Evolutionary conservation across 2,888 invertebrate genomes (phyloP).

Genomic region (Parapristionchus giblindavisi): DNA sequence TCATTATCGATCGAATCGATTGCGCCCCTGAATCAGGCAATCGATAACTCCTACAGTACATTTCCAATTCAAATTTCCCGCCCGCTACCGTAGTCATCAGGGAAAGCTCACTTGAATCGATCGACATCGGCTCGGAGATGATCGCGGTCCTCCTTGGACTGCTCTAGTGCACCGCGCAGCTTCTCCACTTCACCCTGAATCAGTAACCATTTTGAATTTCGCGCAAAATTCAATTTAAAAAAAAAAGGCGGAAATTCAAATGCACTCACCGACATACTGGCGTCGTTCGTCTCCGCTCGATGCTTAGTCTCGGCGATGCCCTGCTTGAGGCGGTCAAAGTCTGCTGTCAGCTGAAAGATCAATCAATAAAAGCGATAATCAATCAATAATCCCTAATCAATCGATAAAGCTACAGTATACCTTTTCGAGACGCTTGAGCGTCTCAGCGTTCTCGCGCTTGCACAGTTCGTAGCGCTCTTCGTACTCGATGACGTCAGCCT

Average conservation of each 20-base stretch:
- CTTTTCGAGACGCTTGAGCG: slow-evolving; percentile 52
- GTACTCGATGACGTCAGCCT: slow-evolving; percentile 62
- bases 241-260: background rate
- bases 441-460: slow-evolving; percentile 57
- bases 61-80: background rate
- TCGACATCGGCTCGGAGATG: slow-evolving; percentile 51
- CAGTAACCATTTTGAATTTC: background rate
- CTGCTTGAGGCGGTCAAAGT: slow-evolving; percentile 54
- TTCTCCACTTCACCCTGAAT: slow-evolving; percentile 57
- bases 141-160: slow-evolving; percentile 53
- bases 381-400: background rate
- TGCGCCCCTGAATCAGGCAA: slow-evolving; percentile 48
- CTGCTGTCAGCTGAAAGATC: slow-evolving; percentile 38
- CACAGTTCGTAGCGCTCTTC: slow-evolving; percentile 64
- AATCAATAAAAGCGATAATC: background rate
- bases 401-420: slow-evolving; percentile 32
- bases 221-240: background rate
- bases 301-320: slow-evolving; percentile 48
- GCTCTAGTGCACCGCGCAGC: slow-evolving; percentile 51
- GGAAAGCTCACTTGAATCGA: slow-evolving; percentile 24
- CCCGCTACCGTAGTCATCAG: background rate
- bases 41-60: no score
- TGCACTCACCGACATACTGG: slow-evolving; percentile 22
- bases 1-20: slow-evolving; percentile 56
- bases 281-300: slow-evolving; percentile 33